A percentile compares a stretch with the other conserved stretches of the same genome.
phyloP scores from a whole-genome alignment of 2,113 vertebrate species.

The Sinocyclocheilus rhinocerous region DNA sequence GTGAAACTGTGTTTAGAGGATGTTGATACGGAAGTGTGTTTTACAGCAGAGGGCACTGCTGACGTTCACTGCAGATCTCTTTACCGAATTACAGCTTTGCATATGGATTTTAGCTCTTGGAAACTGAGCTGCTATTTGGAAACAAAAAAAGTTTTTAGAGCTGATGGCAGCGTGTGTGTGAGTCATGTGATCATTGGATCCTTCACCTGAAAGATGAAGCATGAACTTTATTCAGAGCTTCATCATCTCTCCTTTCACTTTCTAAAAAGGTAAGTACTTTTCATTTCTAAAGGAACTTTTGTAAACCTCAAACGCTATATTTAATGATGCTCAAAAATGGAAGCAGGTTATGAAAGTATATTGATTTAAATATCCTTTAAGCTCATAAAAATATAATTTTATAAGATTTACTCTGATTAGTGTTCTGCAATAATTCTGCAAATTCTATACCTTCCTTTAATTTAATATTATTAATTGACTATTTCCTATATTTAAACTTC shows the following conservation, averaged over 20 bases:
- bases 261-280: constrained; percentile 12
- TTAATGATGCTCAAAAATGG: background rate
- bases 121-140: background rate
- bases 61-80: background rate
- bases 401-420: background rate
- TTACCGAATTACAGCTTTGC: background rate
- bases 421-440: background rate
- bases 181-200: background rate
- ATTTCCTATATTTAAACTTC: background rate
- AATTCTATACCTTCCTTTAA: background rate
- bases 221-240: background rate
- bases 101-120: background rate
- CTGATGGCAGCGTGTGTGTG: background rate
- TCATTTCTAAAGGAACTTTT: background rate
- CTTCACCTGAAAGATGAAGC: background rate
- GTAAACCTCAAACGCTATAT: background rate
- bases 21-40: constrained; percentile 30
- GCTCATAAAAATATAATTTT: background rate
- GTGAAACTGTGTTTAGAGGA: constrained; percentile 24
- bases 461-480: background rate
- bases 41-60: constrained; percentile 31
- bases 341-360: background rate
- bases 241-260: constrained; percentile 4
- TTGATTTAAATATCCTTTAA: background rate
- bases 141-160: background rate